These are phyloP conservation scores for Norana najaformis DNA, from an alignment of 2,888 invertebrate species.

Conservation along the genomic window DNA sequence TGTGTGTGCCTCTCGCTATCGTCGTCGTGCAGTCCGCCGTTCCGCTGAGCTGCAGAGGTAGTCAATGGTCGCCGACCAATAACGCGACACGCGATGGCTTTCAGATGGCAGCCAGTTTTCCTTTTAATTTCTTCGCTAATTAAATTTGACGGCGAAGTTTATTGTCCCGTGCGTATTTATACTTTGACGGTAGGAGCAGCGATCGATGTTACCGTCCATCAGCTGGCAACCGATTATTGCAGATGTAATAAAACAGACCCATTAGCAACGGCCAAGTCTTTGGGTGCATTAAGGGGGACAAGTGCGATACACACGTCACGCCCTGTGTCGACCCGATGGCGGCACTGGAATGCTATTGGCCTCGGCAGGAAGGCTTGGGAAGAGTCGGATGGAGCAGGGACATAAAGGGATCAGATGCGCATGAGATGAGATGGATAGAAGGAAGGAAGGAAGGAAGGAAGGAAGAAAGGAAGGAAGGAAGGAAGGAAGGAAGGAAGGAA, in stretches of 20 bases:
- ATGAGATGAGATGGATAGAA: not conserved
- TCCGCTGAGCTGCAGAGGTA: not conserved
- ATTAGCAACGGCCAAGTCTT: not conserved
- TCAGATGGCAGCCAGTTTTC: not conserved
- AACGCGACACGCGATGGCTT: constrained; percentile 4
- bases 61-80: not conserved
- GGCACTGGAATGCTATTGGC: not conserved
- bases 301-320: not conserved
- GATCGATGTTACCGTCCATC: not conserved
- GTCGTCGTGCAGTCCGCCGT: not conserved
- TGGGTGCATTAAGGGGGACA: not conserved
- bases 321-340: not conserved
- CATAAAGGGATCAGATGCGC: not conserved
- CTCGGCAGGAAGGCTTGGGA: not conserved
- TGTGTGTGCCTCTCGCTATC: not conserved
- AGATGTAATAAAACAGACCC: not conserved
- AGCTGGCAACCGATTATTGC: not conserved
- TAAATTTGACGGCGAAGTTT: not conserved
- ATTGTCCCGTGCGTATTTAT: not conserved
- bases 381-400: not conserved
- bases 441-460: not conserved
- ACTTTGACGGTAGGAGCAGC: not conserved
- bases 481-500: not conserved
- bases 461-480: not conserved
- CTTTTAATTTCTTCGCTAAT: constrained; percentile 4